These are phyloP conservation scores for Anagrus nilaparvatae DNA, from an alignment of 1,140 invertebrate genomes.

Conservation along the genomic window DNA sequence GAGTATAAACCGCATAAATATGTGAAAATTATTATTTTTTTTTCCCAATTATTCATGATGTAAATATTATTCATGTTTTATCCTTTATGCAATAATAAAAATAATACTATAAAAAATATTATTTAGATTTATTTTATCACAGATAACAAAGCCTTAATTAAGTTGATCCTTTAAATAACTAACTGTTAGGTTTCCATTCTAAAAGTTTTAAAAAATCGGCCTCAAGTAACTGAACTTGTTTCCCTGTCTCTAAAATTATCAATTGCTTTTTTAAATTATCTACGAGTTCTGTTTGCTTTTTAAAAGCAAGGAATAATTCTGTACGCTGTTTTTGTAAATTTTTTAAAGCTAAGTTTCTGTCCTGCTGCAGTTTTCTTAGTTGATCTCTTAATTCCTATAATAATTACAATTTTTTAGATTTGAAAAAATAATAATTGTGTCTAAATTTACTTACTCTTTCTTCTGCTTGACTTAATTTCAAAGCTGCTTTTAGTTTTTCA, in stretches of 20 bases:
- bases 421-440: slow-evolving; percentile 1
- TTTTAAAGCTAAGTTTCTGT: slow-evolving; percentile 32
- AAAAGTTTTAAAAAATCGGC: slow-evolving; percentile 40
- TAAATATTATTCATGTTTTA: too few relatives aligned
- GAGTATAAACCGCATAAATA: too few relatives aligned
- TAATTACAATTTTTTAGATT: slow-evolving; percentile 4
- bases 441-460: slow-evolving; percentile 37
- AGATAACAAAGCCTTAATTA: too few relatives aligned
- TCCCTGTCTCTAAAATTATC: slow-evolving; percentile 36
- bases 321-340: slow-evolving; percentile 39
- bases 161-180: slow-evolving; percentile 20
- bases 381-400: slow-evolving; percentile 39
- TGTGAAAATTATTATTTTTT: too few relatives aligned
- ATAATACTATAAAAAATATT: too few relatives aligned
- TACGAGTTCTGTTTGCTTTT: slow-evolving; percentile 42
- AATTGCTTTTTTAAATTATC: slow-evolving; percentile 47
- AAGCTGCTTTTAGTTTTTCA: slow-evolving; percentile 34
- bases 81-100: too few relatives aligned
- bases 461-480: slow-evolving; percentile 38
- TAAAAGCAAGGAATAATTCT: slow-evolving; percentile 42
- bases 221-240: slow-evolving; percentile 35
- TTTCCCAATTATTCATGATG: too few relatives aligned
- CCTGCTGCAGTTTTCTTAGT: slow-evolving; percentile 35
- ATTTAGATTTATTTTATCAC: too few relatives aligned
- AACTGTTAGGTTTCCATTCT: slow-evolving; percentile 32